Conservation (phyloP, 2,888 invertebrate species). For the Harpagoxenus sublaevis region DNA sequence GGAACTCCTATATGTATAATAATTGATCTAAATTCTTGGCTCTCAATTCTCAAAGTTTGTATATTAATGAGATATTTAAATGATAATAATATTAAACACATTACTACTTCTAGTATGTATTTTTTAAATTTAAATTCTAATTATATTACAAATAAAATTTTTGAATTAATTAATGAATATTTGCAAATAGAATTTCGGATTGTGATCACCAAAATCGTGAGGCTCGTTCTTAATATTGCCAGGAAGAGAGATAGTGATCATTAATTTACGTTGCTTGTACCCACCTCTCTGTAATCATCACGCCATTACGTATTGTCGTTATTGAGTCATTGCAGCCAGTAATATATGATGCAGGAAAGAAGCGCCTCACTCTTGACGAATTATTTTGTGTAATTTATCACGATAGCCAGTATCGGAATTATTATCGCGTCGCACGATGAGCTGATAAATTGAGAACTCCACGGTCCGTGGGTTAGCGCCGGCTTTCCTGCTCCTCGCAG, state of each 20-base stretch:
- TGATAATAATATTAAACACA: neutral
- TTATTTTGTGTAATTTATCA: slow-evolving; percentile 43
- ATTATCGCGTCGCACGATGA: slow-evolving; percentile 36
- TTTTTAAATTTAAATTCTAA: neutral
- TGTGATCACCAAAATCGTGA: neutral
- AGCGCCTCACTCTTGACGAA: slow-evolving; percentile 1
- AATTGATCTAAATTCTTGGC: too few species aligned
- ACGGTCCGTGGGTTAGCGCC: slow-evolving; percentile 61
- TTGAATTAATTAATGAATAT: neutral
- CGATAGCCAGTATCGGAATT: slow-evolving; percentile 60
- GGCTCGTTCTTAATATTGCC: neutral
- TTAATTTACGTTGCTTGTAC: neutral
- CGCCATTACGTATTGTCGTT: neutral
- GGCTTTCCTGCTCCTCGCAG: slow-evolving; percentile 61
- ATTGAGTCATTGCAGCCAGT: neutral
- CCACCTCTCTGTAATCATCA: neutral
- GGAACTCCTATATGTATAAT: too few species aligned
- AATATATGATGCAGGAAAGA: neutral
- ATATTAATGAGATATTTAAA: neutral
- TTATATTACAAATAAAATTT: neutral
- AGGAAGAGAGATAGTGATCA: neutral
- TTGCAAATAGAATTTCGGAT: neutral
- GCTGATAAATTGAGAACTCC: slow-evolving; percentile 72
- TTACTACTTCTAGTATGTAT: neutral
- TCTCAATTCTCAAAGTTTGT: neutral